These are phyloP conservation scores for Zaprionus africanus DNA, from an alignment of 1,140 invertebrate species.

Conservation along the genomic window DNA sequence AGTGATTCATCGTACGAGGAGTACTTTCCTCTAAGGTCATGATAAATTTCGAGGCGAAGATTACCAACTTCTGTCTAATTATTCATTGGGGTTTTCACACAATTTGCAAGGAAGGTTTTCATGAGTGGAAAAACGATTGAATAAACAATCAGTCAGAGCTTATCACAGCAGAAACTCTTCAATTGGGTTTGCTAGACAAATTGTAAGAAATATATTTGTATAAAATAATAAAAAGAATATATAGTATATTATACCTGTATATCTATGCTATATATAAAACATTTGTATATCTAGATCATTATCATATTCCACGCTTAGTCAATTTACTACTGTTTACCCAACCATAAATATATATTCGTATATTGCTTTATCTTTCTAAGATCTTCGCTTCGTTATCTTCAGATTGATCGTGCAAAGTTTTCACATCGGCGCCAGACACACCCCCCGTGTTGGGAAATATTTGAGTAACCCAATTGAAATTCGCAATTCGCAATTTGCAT, in stretches of 20 bases:
- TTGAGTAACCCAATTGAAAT: slow-evolving; percentile 63
- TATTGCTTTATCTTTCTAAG: not conserved
- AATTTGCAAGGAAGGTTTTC: not conserved
- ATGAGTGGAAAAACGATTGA: not conserved
- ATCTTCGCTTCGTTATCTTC: not conserved
- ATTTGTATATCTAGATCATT: not conserved
- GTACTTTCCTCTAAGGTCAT: not conserved
- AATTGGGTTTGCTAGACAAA: not conserved
- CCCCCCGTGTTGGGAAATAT: slow-evolving; percentile 48
- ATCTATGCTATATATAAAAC: not conserved
- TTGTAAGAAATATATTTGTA: no score
- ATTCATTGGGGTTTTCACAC: not conserved
- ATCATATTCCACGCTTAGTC: not conserved
- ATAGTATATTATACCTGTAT: no score
- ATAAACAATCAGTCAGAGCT: not conserved
- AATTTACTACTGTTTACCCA: not conserved
- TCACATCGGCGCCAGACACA: not conserved
- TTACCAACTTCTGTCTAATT: not conserved
- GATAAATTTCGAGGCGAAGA: not conserved
- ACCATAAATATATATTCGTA: not conserved
- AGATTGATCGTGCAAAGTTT: not conserved
- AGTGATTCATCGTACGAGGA: not conserved
- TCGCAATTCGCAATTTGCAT: slow-evolving; percentile 35
- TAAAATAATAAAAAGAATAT: no score
- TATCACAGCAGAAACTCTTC: not conserved